phyloP scores from a whole-genome alignment of 92 coral and sea anemone genomes.

The Parazoanthus swiftii region DNA sequence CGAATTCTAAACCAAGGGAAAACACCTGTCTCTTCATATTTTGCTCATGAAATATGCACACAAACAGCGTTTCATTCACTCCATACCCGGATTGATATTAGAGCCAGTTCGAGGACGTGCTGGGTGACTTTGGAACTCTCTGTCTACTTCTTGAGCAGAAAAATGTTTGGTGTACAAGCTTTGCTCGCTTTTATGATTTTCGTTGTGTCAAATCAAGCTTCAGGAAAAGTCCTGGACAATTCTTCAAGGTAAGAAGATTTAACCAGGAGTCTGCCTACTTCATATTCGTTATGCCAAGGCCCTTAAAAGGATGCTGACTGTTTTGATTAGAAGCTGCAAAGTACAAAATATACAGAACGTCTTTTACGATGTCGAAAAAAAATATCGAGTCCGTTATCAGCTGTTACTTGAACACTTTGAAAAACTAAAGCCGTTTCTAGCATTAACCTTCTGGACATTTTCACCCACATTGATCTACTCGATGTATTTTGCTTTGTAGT shows the following conservation, averaged over 20 bases:
- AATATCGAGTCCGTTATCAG: background rate
- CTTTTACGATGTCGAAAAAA: background rate
- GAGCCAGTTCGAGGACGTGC: constrained; percentile 1
- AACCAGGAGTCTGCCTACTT: background rate
- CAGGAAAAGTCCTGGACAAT: background rate
- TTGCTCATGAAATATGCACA: constrained; percentile 39
- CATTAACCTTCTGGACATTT: background rate
- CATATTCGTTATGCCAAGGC: background rate
- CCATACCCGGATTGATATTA: background rate
- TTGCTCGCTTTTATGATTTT: background rate
- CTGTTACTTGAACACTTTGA: background rate
- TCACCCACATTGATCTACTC: background rate
- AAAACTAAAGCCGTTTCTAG: background rate
- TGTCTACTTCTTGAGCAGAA: background rate
- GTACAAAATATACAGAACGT: background rate
- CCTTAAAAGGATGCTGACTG: background rate
- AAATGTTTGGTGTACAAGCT: background rate
- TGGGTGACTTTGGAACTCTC: constrained; percentile 39
- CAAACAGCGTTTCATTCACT: constrained; percentile 16
- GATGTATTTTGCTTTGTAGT: background rate
- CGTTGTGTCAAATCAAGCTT: background rate
- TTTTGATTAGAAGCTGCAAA: constrained; percentile 1
- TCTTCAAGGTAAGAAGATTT: background rate
- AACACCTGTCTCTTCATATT: constrained; percentile 22
- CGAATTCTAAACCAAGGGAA: constrained; percentile 16